A percentile compares a stretch with the other conserved stretches of the same genome.
phyloP scores from a whole-genome alignment of 2,113 vertebrate species.

The Syngnathus scovelli region DNA sequence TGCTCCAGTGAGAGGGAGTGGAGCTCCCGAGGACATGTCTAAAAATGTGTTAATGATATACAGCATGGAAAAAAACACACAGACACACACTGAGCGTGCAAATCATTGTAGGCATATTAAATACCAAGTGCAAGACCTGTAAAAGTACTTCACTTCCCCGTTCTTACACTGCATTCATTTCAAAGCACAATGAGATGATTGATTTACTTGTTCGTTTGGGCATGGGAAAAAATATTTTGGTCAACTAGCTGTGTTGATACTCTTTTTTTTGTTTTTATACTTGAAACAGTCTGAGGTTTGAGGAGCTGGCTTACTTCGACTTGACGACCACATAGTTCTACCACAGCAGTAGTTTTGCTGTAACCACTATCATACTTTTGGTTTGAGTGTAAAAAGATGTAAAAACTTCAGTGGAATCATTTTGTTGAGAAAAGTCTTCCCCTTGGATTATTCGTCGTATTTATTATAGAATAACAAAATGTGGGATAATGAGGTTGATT shows the following conservation, averaged over 20 bases:
- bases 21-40: conserved; percentile 23
- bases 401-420: conserved; percentile 5
- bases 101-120: conserved; percentile 1
- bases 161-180: background rate
- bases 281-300: background rate
- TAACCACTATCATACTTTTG: conserved; percentile 16
- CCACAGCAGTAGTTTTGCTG: conserved; percentile 12
- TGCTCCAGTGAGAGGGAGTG: conserved; percentile 19
- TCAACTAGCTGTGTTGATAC: background rate
- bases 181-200: background rate
- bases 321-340: background rate
- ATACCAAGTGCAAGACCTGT: conserved; percentile 15
- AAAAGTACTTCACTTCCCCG: background rate
- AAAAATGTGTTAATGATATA: conserved; percentile 34
- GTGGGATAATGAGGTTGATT: too few relatives aligned
- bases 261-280: background rate
- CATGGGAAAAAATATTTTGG: too few relatives aligned
- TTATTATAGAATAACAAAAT: too few relatives aligned
- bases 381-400: conserved; percentile 24
- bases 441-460: too few relatives aligned
- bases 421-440: too few relatives aligned
- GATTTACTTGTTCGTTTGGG: background rate
- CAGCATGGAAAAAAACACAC: conserved; percentile 26
- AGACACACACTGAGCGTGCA: conserved; percentile 17
- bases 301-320: background rate